These are phyloP conservation scores for Pyrocoelia pectoralis DNA, from an alignment of 2,888 invertebrate genomes.

Conservation along the genomic window DNA sequence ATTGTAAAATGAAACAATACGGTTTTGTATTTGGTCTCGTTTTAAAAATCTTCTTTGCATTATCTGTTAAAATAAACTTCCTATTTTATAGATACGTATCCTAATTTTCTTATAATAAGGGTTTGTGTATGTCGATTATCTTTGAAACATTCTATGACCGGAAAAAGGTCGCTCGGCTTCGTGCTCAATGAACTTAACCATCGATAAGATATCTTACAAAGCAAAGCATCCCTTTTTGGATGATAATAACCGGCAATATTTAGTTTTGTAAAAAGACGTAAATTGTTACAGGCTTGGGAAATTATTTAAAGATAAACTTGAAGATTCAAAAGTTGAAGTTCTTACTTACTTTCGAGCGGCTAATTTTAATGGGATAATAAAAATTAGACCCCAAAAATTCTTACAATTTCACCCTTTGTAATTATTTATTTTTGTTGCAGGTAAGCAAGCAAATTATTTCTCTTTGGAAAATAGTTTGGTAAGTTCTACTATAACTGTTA, in stretches of 20 bases:
- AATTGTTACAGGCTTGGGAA: background rate
- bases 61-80: background rate
- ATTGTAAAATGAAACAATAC: too few relatives aligned
- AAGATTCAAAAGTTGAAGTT: background rate
- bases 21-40: too few relatives aligned
- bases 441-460: background rate
- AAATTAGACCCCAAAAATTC: background rate
- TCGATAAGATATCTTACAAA: conserved; percentile 27
- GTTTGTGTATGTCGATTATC: background rate
- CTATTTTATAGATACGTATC: background rate
- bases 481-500: background rate
- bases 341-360: background rate
- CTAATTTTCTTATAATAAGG: background rate
- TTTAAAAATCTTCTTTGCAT: too few relatives aligned
- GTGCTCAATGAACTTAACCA: conserved; percentile 39
- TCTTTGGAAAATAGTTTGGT: background rate
- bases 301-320: too few relatives aligned
- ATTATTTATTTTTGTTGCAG: background rate
- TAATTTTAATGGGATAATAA: background rate
- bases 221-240: conserved; percentile 10
- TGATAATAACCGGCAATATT: conserved; percentile 6
- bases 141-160: conserved; percentile 26
- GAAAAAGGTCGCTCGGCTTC: conserved; percentile 39
- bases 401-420: background rate
- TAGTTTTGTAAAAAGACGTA: background rate